Percentiles rank a stretch among this genome's conserved stretches.
Evolutionary conservation across 1,140 invertebrate species (phyloP).

Genomic region (Diuraphis noxia): DNA sequence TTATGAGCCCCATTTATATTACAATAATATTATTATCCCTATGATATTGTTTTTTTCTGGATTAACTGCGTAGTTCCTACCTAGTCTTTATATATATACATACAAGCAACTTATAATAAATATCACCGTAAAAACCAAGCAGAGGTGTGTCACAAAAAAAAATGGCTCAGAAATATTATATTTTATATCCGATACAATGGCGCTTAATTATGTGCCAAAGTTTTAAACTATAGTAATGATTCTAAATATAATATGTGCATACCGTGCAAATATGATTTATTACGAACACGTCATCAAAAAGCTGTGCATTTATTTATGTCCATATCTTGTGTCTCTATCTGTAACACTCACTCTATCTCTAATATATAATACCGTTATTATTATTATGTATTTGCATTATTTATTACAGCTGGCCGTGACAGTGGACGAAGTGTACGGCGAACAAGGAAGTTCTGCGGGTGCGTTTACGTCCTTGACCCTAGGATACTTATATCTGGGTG

Average conservation of each 20-base stretch:
- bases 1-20: not conserved
- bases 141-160: not conserved
- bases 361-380: not conserved
- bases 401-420: conserved; percentile 81
- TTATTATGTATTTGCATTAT: conserved; percentile 53
- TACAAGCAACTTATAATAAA: not conserved
- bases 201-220: not conserved
- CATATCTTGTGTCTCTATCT: not conserved
- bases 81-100: not conserved
- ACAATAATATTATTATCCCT: not conserved
- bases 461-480: conserved; percentile 88
- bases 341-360: not conserved
- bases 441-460: conserved; percentile 88
- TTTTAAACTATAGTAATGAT: not conserved
- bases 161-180: not conserved
- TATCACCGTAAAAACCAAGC: not conserved
- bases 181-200: not conserved
- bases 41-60: not conserved
- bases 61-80: not conserved
- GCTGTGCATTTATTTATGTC: not conserved
- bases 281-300: not conserved
- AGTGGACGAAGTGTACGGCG: conserved; percentile 88
- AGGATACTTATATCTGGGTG: conserved; percentile 84
- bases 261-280: not conserved
- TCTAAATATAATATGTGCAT: not conserved